Percentiles rank a stretch among this genome's conserved stretches.
Evolutionary conservation across 2,888 invertebrate species (phyloP).

Genomic region (Eupithecia subfuscata): DNA sequence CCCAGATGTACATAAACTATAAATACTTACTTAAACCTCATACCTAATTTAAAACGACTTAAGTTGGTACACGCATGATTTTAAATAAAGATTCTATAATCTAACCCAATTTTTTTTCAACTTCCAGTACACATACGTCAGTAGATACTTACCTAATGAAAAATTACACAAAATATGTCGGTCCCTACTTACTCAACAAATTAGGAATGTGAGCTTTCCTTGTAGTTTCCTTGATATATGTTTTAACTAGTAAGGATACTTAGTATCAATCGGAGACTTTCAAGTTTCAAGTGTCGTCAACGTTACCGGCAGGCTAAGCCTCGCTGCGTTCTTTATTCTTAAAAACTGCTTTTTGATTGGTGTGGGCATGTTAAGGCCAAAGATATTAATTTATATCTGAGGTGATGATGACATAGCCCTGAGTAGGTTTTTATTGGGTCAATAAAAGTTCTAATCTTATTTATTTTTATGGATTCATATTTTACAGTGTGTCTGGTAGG

Average conservation of each 20-base stretch:
- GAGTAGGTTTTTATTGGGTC: conserved; percentile 4
- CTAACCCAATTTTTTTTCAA: too few species aligned
- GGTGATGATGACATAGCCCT: conserved; percentile 7
- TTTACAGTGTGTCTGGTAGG: background rate
- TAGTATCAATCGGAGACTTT: background rate
- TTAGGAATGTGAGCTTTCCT: background rate
- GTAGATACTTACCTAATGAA: background rate
- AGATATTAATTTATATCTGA: conserved; percentile 25
- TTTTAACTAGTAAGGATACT: background rate
- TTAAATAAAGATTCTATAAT: too few species aligned
- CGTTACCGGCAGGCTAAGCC: background rate
- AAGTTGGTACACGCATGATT: too few species aligned
- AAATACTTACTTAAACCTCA: too few species aligned
- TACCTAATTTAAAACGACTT: too few species aligned
- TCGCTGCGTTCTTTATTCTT: conserved; percentile 20
- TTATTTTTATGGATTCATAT: background rate
- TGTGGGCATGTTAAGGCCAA: conserved; percentile 31
- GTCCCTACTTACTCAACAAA: background rate
- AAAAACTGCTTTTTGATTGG: conserved; percentile 36
- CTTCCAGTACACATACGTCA: too few species aligned
- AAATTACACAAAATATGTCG: background rate
- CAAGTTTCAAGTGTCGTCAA: background rate
- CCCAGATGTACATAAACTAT: too few species aligned
- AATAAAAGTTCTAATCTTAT: conserved; percentile 2
- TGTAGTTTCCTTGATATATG: background rate